Conservation (phyloP, 1,140 invertebrate genomes). For the Trachelipus rathkii region DNA sequence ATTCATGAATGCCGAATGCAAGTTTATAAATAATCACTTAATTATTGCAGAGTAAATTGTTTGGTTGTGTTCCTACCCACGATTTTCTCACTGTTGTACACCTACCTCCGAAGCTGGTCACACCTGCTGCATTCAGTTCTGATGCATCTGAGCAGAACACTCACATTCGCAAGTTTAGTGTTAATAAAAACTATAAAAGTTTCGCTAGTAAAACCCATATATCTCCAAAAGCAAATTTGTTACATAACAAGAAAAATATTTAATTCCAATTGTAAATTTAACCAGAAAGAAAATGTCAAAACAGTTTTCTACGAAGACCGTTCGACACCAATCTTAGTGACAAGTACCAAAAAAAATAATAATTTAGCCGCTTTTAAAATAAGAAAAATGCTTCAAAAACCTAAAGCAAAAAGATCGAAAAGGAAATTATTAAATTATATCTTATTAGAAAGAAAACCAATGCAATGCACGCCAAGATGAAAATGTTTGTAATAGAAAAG, state of each 20-base stretch:
- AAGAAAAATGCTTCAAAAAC: background rate
- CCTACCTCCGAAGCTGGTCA: background rate
- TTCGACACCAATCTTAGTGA: too few relatives aligned
- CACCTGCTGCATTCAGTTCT: background rate
- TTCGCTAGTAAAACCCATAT: too few relatives aligned
- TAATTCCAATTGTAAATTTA: too few relatives aligned
- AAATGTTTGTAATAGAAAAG: background rate
- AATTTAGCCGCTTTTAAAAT: too few relatives aligned
- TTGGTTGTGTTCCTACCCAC: slow-evolving; percentile 1
- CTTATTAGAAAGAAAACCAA: background rate
- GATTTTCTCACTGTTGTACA: slow-evolving; percentile 6
- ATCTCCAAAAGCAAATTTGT: too few relatives aligned
- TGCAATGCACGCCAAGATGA: background rate
- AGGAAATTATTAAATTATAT: background rate
- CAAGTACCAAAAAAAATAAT: too few relatives aligned
- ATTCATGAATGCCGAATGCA: too few relatives aligned
- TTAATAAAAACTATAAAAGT: too few relatives aligned
- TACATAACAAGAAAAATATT: too few relatives aligned
- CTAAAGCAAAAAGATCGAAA: background rate
- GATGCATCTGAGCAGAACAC: background rate
- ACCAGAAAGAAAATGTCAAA: too few relatives aligned
- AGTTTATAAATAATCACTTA: background rate
- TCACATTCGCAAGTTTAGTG: background rate
- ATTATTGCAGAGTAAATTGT: background rate
- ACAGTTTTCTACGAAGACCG: too few relatives aligned